Conservation (phyloP, 2,113 vertebrate genomes). For the Ceyx melanurus region DNA sequence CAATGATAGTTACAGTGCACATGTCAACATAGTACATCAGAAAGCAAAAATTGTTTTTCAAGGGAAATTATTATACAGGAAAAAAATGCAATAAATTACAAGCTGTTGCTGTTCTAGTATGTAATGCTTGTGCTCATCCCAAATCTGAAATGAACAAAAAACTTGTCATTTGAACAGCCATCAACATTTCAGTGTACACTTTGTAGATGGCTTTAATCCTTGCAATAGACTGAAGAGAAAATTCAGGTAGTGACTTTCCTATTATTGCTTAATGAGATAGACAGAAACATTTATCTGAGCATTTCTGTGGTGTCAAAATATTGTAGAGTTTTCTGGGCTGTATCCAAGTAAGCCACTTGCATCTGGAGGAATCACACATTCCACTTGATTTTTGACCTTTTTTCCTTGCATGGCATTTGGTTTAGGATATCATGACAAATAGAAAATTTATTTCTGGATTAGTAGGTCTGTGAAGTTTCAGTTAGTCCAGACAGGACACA, state of each 20-base stretch:
- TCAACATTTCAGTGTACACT: neutral
- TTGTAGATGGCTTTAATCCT: neutral
- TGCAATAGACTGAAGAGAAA: neutral
- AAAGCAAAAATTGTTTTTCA: neutral
- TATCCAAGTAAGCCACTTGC: neutral
- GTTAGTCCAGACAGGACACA: neutral
- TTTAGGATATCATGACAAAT: slow-evolving; percentile 1
- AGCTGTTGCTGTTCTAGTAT: neutral
- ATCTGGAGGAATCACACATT: neutral
- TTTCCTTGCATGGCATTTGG: neutral
- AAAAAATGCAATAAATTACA: neutral
- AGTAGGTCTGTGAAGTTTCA: neutral
- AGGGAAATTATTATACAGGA: neutral
- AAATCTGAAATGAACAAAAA: neutral
- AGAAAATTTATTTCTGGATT: neutral
- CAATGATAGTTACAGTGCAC: neutral
- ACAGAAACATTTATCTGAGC: neutral
- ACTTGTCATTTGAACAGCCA: neutral
- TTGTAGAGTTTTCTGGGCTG: neutral
- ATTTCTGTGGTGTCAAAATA: neutral
- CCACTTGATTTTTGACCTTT: slow-evolving; percentile 3
- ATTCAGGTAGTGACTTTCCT: neutral
- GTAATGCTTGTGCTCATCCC: neutral
- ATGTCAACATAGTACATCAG: neutral
- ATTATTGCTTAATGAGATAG: neutral